Percentiles rank a stretch among this genome's conserved stretches.
phyloP scores from a whole-genome alignment of 2,888 invertebrate genomes.

The Archips crataeganus region DNA sequence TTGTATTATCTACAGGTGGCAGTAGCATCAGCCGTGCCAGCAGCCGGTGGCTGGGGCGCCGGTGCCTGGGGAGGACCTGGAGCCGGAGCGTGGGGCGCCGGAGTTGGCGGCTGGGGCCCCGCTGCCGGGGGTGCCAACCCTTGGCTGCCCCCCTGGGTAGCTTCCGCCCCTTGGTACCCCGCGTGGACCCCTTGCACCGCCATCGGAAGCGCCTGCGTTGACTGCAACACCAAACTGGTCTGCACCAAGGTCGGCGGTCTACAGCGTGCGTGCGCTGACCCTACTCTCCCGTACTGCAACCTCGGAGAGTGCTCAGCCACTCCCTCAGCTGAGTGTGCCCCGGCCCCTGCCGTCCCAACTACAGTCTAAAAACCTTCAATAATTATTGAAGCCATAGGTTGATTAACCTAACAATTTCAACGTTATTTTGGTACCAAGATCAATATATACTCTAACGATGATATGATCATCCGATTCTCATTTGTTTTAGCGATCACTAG shows the following conservation, averaged over 20 bases:
- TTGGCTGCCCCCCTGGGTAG: conserved; percentile 76
- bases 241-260: conserved; percentile 77
- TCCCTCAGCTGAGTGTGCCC: conserved; percentile 68
- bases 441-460: conserved; percentile 6
- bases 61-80: conserved; percentile 39
- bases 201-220: conserved; percentile 66
- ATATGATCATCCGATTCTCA: conserved; percentile 1
- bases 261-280: conserved; percentile 69
- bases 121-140: conserved; percentile 62
- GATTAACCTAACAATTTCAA: background rate
- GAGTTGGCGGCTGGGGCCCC: conserved; percentile 47
- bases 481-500: background rate
- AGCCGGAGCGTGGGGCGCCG: conserved; percentile 47
- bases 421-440: conserved; percentile 5
- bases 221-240: conserved; percentile 70
- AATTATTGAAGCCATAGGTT: background rate
- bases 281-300: conserved; percentile 75
- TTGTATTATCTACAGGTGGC: conserved; percentile 57
- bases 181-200: conserved; percentile 72
- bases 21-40: conserved; percentile 63
- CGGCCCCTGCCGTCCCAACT: conserved; percentile 46
- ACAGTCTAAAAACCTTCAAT: conserved; percentile 39
- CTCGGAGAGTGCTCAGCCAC: conserved; percentile 79
- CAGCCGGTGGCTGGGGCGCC: conserved; percentile 46
- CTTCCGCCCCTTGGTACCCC: conserved; percentile 72